Evolutionary conservation across 2,888 invertebrate genomes (phyloP), one percentile per base, ranked within the genome.

Genomic region (Achlya flavicornis): DNA sequence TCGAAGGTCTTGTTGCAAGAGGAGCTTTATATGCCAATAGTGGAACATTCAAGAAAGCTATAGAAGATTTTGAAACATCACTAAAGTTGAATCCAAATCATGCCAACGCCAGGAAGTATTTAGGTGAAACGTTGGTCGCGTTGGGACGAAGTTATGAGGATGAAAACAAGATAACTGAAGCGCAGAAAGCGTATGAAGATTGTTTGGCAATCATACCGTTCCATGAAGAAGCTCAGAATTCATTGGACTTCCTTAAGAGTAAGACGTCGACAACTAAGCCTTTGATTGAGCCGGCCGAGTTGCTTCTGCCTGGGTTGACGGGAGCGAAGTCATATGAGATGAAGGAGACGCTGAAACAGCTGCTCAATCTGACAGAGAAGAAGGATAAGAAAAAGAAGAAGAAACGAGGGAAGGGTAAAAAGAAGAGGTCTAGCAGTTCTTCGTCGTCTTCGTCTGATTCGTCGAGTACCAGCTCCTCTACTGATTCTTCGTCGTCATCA

Each of bases 11-110:
- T 64, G 98, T 98, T 1, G 98, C 98, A 0, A 95, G 98, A 81
- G 98, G 98, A 70, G 98, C 98, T 35, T 91, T 98, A 77, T 98
- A 97, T 86, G 99, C 99, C 12, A 99, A 99, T 87, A 97, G 97
- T 83, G 98, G 98, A 71, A 98, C 97, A 78, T 98, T 98, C 89
- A 96, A 97, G 78, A 98, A 98, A 85, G 99, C 99, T 0, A 97
- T 99, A 72, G 97, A 97, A 78, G 99, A 99, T 87, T 98, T 99
- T 89, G 98, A 98, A 89, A 96, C 97, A 32, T 98, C 99, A 5
- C 89, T 99, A 53, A 97, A 97, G 86, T 88, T 98, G 58, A 98
- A 99, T 90, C 97, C 97, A 1, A 97, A 96, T 70, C 99, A 99
- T 89, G 96, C 96, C 2, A 99, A 99, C 91, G 99, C 98, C 43